Evolutionary conservation across 2,888 invertebrate species (phyloP).

Genomic region (Rutpela maculata): DNA sequence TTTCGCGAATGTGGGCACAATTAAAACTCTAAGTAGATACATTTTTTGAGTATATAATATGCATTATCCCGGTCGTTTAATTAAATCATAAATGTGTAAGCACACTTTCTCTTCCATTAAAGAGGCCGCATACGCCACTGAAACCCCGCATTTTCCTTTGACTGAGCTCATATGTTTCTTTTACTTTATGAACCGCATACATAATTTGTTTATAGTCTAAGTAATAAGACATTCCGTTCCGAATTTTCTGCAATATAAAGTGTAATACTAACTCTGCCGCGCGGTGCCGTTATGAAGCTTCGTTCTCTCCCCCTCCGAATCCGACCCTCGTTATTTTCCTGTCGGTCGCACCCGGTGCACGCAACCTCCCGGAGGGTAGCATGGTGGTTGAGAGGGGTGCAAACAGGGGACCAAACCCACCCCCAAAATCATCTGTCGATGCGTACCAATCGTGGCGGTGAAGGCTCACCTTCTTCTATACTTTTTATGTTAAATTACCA

Average conservation of each 20-base stretch:
- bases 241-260: conserved; percentile 41
- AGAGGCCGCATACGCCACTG: not conserved
- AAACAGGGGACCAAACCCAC: conserved; percentile 50
- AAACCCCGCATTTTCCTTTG: not conserved
- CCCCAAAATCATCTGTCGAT: conserved; percentile 66
- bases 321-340: conserved; percentile 70
- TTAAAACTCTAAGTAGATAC: too few species aligned
- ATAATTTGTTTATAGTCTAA: conserved; percentile 31
- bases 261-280: conserved; percentile 41
- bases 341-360: conserved; percentile 72
- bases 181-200: conserved; percentile 32
- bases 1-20: too few species aligned
- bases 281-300: conserved; percentile 41
- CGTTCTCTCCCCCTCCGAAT: conserved; percentile 43
- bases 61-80: too few species aligned
- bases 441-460: conserved; percentile 55
- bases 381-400: conserved; percentile 49
- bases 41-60: too few species aligned
- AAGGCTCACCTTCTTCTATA: conserved; percentile 13
- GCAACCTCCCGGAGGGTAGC: conserved; percentile 60
- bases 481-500: conserved; percentile 43
- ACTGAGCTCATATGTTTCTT: conserved; percentile 15
- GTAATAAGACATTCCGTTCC: conserved; percentile 46
- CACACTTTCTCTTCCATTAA: not conserved
- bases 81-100: not conserved